Base-by-base conservation (phyloP, 2,797 vertebrate species). In the Malacoraja senta region DNA sequence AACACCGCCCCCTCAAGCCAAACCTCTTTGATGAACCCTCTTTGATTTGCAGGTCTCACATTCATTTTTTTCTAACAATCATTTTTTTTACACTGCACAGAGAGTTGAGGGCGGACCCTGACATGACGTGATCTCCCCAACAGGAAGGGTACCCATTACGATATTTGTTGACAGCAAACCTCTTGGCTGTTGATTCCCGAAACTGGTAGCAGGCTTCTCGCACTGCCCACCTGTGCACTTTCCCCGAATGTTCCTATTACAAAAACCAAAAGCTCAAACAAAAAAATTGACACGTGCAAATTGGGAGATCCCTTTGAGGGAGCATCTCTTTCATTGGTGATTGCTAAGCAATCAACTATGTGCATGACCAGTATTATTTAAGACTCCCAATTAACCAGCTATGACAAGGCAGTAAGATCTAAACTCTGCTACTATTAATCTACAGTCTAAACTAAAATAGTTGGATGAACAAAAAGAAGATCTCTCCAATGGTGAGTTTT, bases 91-190 rank as follows among this genome's bases (percentile, higher is more conserved):
- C 76, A 38, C 29, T 12, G 90, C 72, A 72, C 68, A 74, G 8
- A 7, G 76, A 58, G 58, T 26, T 58, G 71, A n/a, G 90, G 71
- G 71, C 38, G 71, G 68, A 12, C 90, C n/a, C 35, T 44, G 68
- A 76, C 26, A 74, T 92, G 90, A 92, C 90, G 44, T 76, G 24
- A 44, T 44, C 90, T 68, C 72, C 68, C 35, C 68, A 38, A 72
- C 76, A 26, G 26, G 90, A 92, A 38, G 84, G 71, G 38, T 71
- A 76, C 71, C 90, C 90, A 92, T 92, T 92, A 92, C 71, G 35
- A 74, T 29, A 72, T 44, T 72, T 72, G 68, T 32, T 91, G 35
- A 72, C 38, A 72, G 35, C 68, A 21, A 24, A 35, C 68, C n/a
- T 29, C 13, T 13, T 44, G 26, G 6, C 38, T 17, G 8, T 44